These are phyloP conservation scores for Melinaea menophilus DNA, from an alignment of 2,888 invertebrate species.

Conservation along the genomic window DNA sequence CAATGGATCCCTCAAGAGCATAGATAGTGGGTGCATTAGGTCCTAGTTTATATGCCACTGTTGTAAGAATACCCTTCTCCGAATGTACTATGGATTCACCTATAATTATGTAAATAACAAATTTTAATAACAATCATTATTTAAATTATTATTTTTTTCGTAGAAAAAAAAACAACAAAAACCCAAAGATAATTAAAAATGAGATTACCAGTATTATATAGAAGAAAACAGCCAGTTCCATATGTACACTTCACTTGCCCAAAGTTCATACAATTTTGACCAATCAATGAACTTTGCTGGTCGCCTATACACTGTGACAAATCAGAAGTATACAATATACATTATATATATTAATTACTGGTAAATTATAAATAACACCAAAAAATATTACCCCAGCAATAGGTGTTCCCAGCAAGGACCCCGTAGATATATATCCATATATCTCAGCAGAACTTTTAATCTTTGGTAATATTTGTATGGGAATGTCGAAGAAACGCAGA, in stretches of 20 bases:
- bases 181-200: not conserved
- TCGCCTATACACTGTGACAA: conserved; percentile 90
- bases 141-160: not conserved
- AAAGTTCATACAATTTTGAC: conserved; percentile 91
- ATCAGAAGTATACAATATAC: not conserved
- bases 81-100: conserved; percentile 87
- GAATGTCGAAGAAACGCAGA: conserved; percentile 92
- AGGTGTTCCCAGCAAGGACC: conserved; percentile 86
- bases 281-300: conserved; percentile 95
- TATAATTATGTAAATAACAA: conserved; percentile 47
- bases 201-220: conserved; percentile 91
- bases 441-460: conserved; percentile 95
- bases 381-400: conserved; percentile 87
- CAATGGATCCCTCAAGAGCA: conserved; percentile 95
- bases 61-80: conserved; percentile 91
- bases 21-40: conserved; percentile 85
- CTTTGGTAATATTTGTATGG: conserved; percentile 88
- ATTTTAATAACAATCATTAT: too few relatives aligned
- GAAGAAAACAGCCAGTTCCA: conserved; percentile 96
- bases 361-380: not conserved
- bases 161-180: not conserved
- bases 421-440: conserved; percentile 88
- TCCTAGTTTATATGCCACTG: conserved; percentile 94
- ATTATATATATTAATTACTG: not conserved
- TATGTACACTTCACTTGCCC: conserved; percentile 97